These are phyloP conservation scores for Decapterus maruadsi DNA, from an alignment of 2,797 vertebrate species.

Conservation along the genomic window DNA sequence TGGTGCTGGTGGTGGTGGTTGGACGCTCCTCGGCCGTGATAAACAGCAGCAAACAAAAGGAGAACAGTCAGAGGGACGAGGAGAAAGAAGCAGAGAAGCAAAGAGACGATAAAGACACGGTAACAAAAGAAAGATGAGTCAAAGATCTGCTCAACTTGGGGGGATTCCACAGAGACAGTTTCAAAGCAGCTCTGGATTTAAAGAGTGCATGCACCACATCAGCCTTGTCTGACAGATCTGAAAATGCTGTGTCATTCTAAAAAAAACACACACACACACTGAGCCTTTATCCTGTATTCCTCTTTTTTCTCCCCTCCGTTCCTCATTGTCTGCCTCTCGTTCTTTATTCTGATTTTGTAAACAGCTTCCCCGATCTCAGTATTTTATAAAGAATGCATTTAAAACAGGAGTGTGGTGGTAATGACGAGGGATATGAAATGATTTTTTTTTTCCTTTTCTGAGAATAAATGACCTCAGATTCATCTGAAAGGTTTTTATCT, in stretches of 20 bases:
- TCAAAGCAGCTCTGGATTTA: conserved; percentile 25
- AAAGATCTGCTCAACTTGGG: conserved; percentile 25
- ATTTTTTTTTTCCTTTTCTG: background rate
- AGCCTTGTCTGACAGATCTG: conserved; percentile 4
- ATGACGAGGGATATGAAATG: background rate
- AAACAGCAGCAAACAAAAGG: conserved; percentile 1
- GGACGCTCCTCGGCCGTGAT: conserved; percentile 27
- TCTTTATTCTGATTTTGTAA: background rate
- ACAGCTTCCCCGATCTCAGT: background rate
- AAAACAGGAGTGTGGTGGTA: background rate
- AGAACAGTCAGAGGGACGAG: background rate
- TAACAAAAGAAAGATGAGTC: conserved; percentile 22
- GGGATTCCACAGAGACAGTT: conserved; percentile 29
- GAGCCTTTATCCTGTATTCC: background rate
- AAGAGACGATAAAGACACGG: background rate
- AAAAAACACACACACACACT: background rate
- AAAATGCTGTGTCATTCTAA: conserved; percentile 47
- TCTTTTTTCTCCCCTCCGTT: background rate
- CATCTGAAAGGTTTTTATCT: conserved; percentile 8
- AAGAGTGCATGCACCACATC: conserved; percentile 15
- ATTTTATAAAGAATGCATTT: background rate
- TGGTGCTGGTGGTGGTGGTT: background rate
- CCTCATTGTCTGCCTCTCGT: background rate
- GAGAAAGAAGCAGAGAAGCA: background rate
- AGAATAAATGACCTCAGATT: background rate